These are phyloP conservation scores for Microtus pennsylvanicus DNA, from an alignment of 2,113 vertebrate species.

Conservation along the genomic window DNA sequence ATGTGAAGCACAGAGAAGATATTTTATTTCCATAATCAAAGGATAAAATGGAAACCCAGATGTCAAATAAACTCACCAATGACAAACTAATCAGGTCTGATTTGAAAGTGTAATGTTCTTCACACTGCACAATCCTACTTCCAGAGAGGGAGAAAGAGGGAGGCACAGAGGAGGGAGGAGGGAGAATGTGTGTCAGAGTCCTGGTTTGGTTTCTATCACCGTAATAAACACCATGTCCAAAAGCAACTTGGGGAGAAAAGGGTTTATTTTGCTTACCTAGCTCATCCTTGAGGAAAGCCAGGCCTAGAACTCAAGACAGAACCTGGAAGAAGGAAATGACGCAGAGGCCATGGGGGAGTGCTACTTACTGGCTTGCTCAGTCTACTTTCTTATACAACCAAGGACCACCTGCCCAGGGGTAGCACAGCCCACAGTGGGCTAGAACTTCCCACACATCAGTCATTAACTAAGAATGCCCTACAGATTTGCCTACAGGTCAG, in stretches of 20 bases:
- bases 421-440: background rate
- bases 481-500: background rate
- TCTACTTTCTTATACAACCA: background rate
- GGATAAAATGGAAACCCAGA: constrained; percentile 42
- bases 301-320: background rate
- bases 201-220: background rate
- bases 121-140: background rate
- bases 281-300: background rate
- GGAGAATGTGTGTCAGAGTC: background rate
- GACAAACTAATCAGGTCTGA: background rate
- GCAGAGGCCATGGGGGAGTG: background rate
- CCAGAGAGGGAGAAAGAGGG: background rate
- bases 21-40: constrained; percentile 50
- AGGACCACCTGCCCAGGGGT: background rate
- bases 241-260: background rate
- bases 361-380: background rate
- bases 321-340: background rate
- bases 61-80: background rate
- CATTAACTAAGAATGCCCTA: background rate
- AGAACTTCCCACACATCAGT: background rate
- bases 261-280: background rate
- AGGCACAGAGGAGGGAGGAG: background rate
- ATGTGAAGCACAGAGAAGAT: background rate
- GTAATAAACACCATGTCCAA: background rate
- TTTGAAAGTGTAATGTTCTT: background rate